These are phyloP conservation scores for Stichopus chloronotus DNA, from an alignment of 35 echinoderm and acorn worm species.

Conservation along the genomic window DNA sequence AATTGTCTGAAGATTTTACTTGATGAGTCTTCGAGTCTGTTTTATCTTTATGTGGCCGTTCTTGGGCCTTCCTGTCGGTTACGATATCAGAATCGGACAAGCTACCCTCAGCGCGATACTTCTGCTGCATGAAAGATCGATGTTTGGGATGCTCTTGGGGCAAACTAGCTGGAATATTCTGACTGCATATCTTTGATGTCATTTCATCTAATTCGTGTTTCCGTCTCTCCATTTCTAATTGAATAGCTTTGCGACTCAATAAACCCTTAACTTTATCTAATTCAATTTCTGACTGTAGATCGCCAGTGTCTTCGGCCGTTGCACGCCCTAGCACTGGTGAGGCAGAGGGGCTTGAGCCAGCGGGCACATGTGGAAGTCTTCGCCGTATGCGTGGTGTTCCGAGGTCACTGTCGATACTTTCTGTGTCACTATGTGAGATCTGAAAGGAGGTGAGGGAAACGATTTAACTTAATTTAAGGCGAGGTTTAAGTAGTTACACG, in stretches of 20 bases:
- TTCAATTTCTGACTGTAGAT: constrained; percentile 73
- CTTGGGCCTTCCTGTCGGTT: constrained; percentile 8
- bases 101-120: constrained; percentile 62
- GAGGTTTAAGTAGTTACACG: not conserved
- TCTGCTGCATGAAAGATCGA: constrained; percentile 34
- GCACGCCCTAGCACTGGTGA: constrained; percentile 12
- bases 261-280: constrained; percentile 81
- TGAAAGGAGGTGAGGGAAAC: constrained; percentile 39
- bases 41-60: constrained; percentile 44
- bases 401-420: constrained; percentile 83
- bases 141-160: constrained; percentile 1
- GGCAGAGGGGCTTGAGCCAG: constrained; percentile 54
- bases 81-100: constrained; percentile 84
- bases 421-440: constrained; percentile 86
- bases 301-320: constrained; percentile 42
- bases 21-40: constrained; percentile 27
- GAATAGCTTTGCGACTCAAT: constrained; percentile 83
- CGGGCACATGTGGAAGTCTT: constrained; percentile 77
- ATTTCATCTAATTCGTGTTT: constrained; percentile 76
- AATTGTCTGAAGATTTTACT: not conserved
- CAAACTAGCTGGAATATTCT: not conserved
- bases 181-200: constrained; percentile 54
- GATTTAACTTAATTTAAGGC: constrained; percentile 15
- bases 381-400: constrained; percentile 77
- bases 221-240: constrained; percentile 78